Evolutionary conservation across 2,888 invertebrate species (phyloP), one percentile per base, ranked within the genome.

Genomic region (Tenthredo livida): DNA sequence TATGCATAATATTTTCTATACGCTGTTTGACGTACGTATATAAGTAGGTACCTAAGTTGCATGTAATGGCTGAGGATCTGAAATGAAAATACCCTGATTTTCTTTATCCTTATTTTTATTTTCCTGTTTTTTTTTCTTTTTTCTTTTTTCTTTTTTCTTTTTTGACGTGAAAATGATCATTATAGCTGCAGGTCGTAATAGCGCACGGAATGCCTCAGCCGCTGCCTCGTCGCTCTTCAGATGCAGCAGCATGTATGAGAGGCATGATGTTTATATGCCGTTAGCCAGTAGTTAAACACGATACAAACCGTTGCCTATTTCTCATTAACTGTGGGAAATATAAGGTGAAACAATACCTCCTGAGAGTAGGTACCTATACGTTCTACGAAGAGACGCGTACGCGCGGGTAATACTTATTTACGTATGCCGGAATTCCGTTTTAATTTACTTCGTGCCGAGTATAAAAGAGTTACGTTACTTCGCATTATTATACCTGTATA

Each of bases 311-410:
- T 80, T 61, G 80, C 21, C 40, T 80, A 80, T 80, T 80, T 40
- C 80, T 80, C 80, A 80, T 80, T 80, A 80, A 40, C 80, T 50
- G 80, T 80, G 80, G 61, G 80, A 80, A 80, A 80, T 80, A 80
- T 80, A 80, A 80, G 40, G 80, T 21, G 40, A 80, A 58, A 80
- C 80, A 80, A 80, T 80, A 40, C 17, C 2, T 61, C 9, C 12
- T n/a, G 40, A 33, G 58, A 58, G 7, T n/a, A 33, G 29, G 2
- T 29, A 29, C 29, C 29, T 29, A 29, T 29, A 2, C 29, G 29
- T n/a, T n/a, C n/a, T n/a, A n/a, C n/a, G n/a, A n/a, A n/a, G n/a
- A n/a, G n/a, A n/a, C n/a, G n/a, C n/a, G 29, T 29, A 61, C 17
- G 2, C 47, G 50, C 29, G 29, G 33, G 54, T 61, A 61, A 37